These are phyloP conservation scores for Sarcophaga peregrina DNA, from an alignment of 1,140 invertebrate genomes.

Conservation along the genomic window DNA sequence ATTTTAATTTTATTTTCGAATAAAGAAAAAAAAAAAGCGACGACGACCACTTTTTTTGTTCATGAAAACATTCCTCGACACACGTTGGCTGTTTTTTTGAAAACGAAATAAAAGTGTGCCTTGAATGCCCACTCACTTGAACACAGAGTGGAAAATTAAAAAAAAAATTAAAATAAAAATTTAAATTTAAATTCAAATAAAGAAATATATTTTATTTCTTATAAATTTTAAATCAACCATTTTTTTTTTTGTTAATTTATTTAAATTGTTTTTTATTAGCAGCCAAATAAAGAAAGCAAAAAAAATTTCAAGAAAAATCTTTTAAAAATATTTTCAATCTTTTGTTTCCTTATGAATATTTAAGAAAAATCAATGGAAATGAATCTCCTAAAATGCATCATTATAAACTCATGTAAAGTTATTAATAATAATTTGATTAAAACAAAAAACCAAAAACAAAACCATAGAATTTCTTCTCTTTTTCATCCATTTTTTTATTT, in stretches of 20 bases:
- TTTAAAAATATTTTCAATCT: background rate
- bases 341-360: background rate
- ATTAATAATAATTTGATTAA: conserved; percentile 28
- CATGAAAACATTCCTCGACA: background rate
- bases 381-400: background rate
- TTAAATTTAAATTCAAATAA: background rate
- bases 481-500: too few relatives aligned
- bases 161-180: too few relatives aligned
- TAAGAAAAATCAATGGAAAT: background rate
- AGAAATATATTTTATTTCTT: background rate
- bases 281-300: background rate
- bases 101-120: conserved; percentile 30
- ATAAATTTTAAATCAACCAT: too few relatives aligned
- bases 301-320: background rate
- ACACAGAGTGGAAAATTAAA: background rate
- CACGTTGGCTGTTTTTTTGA: conserved; percentile 8
- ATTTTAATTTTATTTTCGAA: background rate
- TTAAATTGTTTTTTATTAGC: background rate
- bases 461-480: background rate
- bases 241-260: too few relatives aligned
- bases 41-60: background rate
- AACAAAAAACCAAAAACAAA: background rate
- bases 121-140: conserved; percentile 36
- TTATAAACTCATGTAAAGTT: conserved; percentile 30
- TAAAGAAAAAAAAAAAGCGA: background rate